phyloP scores from a whole-genome alignment of 2,797 vertebrate genomes.

The Passerculus sandwichensis region DNA sequence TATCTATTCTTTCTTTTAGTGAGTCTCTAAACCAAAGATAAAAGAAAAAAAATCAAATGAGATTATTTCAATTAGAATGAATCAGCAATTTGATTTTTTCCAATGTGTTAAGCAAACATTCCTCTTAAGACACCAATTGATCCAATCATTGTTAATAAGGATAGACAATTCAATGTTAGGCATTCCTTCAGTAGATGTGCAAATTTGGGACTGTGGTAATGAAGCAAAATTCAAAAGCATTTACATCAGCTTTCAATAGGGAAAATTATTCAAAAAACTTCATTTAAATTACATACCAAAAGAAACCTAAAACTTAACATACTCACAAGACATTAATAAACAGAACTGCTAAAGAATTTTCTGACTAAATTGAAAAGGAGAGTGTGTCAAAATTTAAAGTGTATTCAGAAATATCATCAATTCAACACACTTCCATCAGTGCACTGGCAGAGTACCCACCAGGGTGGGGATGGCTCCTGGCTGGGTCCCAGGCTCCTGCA shows the following conservation, averaged over 20 bases:
- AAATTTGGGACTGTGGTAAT: neutral
- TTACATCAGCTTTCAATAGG: neutral
- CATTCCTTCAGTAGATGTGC: conserved; percentile 2
- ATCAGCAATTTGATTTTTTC: conserved; percentile 43
- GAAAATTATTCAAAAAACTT: neutral
- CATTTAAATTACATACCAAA: neutral
- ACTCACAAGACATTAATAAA: neutral
- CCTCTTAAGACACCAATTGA: conserved; percentile 55
- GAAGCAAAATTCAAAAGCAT: neutral
- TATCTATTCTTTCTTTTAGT: conserved; percentile 58
- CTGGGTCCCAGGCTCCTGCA: neutral
- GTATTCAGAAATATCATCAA: neutral
- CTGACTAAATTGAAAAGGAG: neutral
- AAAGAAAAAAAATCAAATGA: conserved; percentile 25
- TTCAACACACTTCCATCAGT: neutral
- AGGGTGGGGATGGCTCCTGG: neutral
- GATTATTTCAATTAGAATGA: conserved; percentile 61
- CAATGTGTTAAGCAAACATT: conserved; percentile 42
- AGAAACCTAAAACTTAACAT: neutral
- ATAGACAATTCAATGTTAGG: neutral
- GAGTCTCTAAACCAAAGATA: conserved; percentile 55
- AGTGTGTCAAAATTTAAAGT: neutral
- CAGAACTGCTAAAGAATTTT: neutral
- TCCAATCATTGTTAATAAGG: neutral
- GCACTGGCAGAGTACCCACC: neutral